Evolutionary conservation across 2,797 vertebrate genomes (phyloP), one percentile per base, ranked within the genome.

Genomic region (Merluccius polli): DNA sequence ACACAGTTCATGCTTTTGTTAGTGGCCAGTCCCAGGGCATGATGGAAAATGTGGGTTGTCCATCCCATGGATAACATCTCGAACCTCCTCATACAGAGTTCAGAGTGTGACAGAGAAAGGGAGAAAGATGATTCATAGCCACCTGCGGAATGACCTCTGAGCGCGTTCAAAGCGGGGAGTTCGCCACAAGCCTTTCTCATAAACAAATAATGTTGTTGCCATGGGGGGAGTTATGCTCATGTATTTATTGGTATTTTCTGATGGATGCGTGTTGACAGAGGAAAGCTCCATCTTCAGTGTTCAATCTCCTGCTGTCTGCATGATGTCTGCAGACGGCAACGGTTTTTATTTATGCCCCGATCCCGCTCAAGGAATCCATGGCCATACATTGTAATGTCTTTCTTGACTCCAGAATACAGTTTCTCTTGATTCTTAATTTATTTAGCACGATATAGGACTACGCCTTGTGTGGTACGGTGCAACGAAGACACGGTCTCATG

Each of bases 221-320:
- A 77, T 52, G 35, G 76, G 80, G 79, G 72, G 52, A 88, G 6
- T 35, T 38, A 71, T 36, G 70, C 16, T 33, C 24, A 16, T 69
- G 30, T 70, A 33, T 72, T 90, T 92, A n/a, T 91, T 89, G 89
- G 86, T 84, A 84, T 73, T 85, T 91, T 86, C 87, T 90, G 90
- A 92, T 89, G 90, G 89, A 92, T 89, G 90, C 89, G 82, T 87
- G 89, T 88, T 90, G 90, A 92, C 89, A 90, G 79, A 75, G 84
- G 83, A 87, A 86, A 77, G 85, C 82, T 86, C 27, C 87, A 86
- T 84, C 82, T 83, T 77, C 73, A 82, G 83, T 75, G 13, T 59
- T 81, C 80, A 75, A 30, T 83, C 84, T 84, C 84, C 83, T 27
- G 80, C 86, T 89, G 86, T 91, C 89, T 83, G 81, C 82, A 88